phyloP scores from a whole-genome alignment of 2,113 vertebrate species.

The Chionis minor region DNA sequence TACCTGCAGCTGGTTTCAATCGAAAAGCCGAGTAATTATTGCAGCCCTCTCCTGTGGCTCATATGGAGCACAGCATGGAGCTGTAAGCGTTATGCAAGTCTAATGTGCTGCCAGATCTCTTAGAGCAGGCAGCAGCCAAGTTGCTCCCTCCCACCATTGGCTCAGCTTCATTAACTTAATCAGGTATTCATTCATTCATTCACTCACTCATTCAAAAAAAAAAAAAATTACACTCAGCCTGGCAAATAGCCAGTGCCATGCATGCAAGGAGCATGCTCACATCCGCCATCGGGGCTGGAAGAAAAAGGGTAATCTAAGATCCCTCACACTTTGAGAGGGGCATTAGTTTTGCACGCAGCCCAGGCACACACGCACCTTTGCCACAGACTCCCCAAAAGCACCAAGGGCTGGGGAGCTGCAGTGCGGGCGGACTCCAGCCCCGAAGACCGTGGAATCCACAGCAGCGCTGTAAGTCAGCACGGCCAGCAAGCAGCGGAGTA shows the following conservation, averaged over 20 bases:
- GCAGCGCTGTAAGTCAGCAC: background rate
- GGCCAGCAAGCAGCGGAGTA: background rate
- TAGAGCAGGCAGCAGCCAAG: slow-evolving; percentile 76
- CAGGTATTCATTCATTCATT: slow-evolving; percentile 92
- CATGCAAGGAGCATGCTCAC: slow-evolving; percentile 27
- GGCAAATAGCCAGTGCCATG: slow-evolving; percentile 75
- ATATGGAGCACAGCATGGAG: slow-evolving; percentile 72
- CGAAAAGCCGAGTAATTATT: slow-evolving; percentile 43
- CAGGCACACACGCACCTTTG: background rate
- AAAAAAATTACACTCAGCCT: slow-evolving; percentile 56
- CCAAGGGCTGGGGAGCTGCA: accelerated
- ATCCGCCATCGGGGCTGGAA: background rate
- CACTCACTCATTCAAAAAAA: slow-evolving; percentile 85
- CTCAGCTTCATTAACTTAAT: slow-evolving; percentile 84
- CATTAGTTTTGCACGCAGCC: background rate
- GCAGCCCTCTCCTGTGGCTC: slow-evolving; percentile 68
- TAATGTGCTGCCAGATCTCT: slow-evolving; percentile 83
- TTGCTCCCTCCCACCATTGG: slow-evolving; percentile 75
- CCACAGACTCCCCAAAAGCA: background rate
- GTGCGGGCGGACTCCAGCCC: accelerated
- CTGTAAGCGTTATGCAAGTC: slow-evolving; percentile 80
- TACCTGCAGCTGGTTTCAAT: slow-evolving; percentile 71
- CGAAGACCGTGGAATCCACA: accelerated
- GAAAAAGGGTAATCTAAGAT: background rate
- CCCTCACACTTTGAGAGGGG: background rate